Evolutionary conservation across 2,888 invertebrate genomes (phyloP), one percentile per base, ranked within the genome.

Genomic region (Drosophila mimetica): DNA sequence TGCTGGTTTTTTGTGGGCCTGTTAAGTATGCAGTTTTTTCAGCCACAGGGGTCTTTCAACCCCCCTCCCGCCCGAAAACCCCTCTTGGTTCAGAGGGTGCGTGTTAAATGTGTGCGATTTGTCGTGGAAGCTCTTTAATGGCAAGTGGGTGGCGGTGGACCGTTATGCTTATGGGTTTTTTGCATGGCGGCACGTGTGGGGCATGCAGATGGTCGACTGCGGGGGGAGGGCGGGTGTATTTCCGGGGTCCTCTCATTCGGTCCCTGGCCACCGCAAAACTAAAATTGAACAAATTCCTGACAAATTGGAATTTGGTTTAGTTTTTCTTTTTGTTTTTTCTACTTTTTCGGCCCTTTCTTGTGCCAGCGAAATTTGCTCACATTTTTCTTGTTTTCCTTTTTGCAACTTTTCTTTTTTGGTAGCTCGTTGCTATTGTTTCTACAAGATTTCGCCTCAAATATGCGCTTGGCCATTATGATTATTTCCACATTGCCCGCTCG

Each of bases 221-320:
- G 18, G n/a, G 3, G 14, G 13, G 47, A 28, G 46, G 16, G 9
- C 9, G 18, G 18, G 14, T 18, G 28, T 16, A 50, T 36, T 64
- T 71, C 39, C n/a, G 51, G 22, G 54, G 67, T 39, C 42, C 14
- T 16, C 41, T 42, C 54, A 42, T 67, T 42, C 57, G 32, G 37
- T 47, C 30, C 28, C 50, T 28, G 46, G 36, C 55, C 63, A 50
- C 42, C 75, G 81, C 83, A 81, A 82, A 89, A 89, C 87, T 88
- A 75, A 90, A 89, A 90, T 90, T 90, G 90, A 89, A 90, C 90
- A 89, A 89, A 89, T 89, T 89, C 90, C 89, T 89, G 88, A 89
- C 89, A 89, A 89, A 89, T 89, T 89, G 90, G 89, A 90, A 88
- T 88, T 90, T 89, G 88, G 87, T 86, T 86, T 86, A 85, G 85